These are phyloP conservation scores for Drosophila sordidapex DNA, from an alignment of 2,888 invertebrate species.

Conservation along the genomic window DNA sequence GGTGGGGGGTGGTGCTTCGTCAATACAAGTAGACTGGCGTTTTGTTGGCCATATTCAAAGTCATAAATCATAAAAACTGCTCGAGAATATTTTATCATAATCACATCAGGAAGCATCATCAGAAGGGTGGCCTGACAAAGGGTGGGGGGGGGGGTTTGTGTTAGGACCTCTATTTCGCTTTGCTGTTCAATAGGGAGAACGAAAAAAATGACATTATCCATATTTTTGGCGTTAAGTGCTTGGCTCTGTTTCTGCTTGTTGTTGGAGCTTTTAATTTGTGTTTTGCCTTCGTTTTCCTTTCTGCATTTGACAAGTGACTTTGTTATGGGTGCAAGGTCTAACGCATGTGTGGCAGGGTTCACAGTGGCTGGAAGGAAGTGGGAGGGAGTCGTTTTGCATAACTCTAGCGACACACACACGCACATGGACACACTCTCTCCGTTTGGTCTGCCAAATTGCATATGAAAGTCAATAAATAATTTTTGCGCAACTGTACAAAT, in stretches of 20 bases:
- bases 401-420: conserved; percentile 40
- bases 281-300: conserved; percentile 49
- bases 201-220: conserved; percentile 75
- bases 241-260: conserved; percentile 21
- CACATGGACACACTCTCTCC: conserved; percentile 1
- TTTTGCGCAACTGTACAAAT: conserved; percentile 44
- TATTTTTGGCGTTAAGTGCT: conserved; percentile 78
- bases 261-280: conserved; percentile 70
- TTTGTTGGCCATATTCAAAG: conserved; percentile 79
- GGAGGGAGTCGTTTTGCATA: conserved; percentile 32
- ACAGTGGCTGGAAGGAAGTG: neutral
- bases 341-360: conserved; percentile 5
- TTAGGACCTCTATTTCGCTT: conserved; percentile 47
- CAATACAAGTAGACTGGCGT: conserved; percentile 60
- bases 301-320: conserved; percentile 72
- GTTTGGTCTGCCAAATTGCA: conserved; percentile 74
- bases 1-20: conserved; percentile 5
- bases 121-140: conserved; percentile 12
- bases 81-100: conserved; percentile 81
- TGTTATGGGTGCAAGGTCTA: conserved; percentile 41
- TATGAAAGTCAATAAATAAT: conserved; percentile 80
- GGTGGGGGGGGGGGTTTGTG: neutral
- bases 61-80: conserved; percentile 81
- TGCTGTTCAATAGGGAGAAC: conserved; percentile 60
- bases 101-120: conserved; percentile 74